These are phyloP conservation scores for Mormyrops attenuatus DNA, from an alignment of 2,797 vertebrate species.

Conservation along the genomic window DNA sequence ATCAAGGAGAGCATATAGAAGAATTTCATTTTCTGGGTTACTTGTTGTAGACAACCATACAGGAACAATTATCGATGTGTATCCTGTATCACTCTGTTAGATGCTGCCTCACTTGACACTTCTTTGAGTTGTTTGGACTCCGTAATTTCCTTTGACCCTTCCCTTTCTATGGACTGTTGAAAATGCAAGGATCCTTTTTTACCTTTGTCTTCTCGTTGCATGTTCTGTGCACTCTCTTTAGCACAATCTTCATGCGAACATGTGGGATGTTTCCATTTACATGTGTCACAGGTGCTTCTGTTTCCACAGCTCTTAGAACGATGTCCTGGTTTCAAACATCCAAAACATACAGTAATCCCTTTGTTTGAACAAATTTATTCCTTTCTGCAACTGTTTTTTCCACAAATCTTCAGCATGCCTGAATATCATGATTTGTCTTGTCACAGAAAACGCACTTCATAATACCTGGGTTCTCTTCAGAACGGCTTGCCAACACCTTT, in stretches of 20 bases:
- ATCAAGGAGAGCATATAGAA: constrained; percentile 35
- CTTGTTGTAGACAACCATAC: constrained; percentile 23
- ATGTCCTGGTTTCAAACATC: constrained; percentile 32
- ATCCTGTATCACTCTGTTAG: constrained; percentile 18
- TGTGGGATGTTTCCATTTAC: too few species aligned
- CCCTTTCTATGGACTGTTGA: too few species aligned
- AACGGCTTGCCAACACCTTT: constrained; percentile 27
- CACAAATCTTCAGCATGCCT: not conserved
- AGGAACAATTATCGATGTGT: not conserved
- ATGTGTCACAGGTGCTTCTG: constrained; percentile 10
- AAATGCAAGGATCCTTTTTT: too few species aligned
- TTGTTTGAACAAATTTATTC: constrained; percentile 27
- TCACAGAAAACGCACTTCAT: not conserved
- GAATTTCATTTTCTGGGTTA: constrained; percentile 26
- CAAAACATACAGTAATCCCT: constrained; percentile 28
- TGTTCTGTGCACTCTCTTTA: too few species aligned
- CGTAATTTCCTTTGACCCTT: too few species aligned
- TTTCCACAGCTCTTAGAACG: constrained; percentile 14
- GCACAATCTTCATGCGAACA: too few species aligned
- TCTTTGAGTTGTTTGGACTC: not conserved
- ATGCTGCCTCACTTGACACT: not conserved
- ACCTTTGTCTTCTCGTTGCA: too few species aligned
- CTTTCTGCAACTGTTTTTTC: constrained; percentile 2
- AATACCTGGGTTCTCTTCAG: not conserved
- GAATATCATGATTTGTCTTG: constrained; percentile 22